Base-by-base conservation (phyloP, 2,888 invertebrate genomes). In the Drosophila meridionalis region DNA sequence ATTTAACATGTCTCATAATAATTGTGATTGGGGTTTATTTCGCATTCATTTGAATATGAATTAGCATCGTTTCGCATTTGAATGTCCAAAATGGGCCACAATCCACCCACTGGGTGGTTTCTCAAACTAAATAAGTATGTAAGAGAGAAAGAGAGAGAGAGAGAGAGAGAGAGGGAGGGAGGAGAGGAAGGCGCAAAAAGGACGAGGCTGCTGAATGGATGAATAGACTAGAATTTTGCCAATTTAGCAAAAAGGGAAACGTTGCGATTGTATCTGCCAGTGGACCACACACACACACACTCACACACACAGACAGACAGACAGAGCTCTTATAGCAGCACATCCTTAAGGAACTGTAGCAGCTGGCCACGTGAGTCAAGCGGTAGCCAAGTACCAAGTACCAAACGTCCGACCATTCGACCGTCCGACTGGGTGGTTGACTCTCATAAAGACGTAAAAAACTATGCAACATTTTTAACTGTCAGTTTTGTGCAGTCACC, bases 1-100 rank as follows among this genome's bases (percentile, higher is more conserved):
- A 90, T 90, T 90, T 90, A 90, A 90, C 90, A 90, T 90, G 91
- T 91, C 90, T 90, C 90, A 87, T 91, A 91, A 90, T 90, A 90
- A 91, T 90, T 90, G 90, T 83, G 91, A 90, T 90, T 90, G 88
- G 90, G 88, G 91, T 91, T 89, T 82, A 87, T 78, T 87, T 83
- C 81, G 90, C 87, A 90, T 90, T 90, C 90, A 90, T 90, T 90
- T 90, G 90, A 90, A 90, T 91, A 85, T 85, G 90, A 91, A 90
- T 90, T 90, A 88, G 91, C 90, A 85, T 77, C 82, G 85, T 90
- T 90, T 81, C 80, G 78, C 73, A 82, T 84, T 78, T 82, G 76
- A 84, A 82, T 78, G 78, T 80, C 71, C 75, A 61, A 79, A 72
- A 58, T 71, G 68, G 69, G 70, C 78, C 74, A 76, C 50, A 68